Evolutionary conservation across 1,140 invertebrate genomes (phyloP).

Genomic region (Anoplophora glabripennis): DNA sequence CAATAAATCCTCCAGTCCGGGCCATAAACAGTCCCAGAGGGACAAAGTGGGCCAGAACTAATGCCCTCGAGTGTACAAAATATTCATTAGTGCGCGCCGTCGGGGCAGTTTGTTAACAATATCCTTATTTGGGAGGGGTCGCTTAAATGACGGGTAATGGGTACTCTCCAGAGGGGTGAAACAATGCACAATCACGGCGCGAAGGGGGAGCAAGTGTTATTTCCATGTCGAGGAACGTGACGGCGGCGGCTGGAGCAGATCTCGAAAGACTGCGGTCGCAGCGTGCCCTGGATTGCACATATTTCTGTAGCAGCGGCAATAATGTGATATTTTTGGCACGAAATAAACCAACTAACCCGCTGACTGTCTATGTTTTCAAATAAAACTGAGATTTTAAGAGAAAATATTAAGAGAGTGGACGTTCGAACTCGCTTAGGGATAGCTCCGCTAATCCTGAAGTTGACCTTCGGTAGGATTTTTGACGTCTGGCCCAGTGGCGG

Average conservation of each 20-base stretch:
- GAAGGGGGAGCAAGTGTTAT: conserved; percentile 41
- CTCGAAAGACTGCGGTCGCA: no score
- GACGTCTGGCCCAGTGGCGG: no score
- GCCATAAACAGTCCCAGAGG: conserved; percentile 32
- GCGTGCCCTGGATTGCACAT: no score
- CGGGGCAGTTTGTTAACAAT: conserved; percentile 43
- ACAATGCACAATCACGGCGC: conserved; percentile 47
- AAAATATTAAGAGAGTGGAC: no score
- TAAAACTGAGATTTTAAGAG: no score
- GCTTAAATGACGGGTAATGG: conserved; percentile 44
- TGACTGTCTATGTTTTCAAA: no score
- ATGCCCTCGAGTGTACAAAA: conserved; percentile 22
- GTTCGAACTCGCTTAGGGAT: no score
- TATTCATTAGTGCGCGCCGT: conserved; percentile 30
- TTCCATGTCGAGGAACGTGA: conserved; percentile 19
- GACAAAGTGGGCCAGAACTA: conserved; percentile 20
- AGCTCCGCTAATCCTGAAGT: no score
- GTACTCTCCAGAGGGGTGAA: conserved; percentile 36
- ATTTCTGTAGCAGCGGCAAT: no score
- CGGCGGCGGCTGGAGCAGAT: neutral
- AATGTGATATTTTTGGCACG: no score
- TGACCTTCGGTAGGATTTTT: no score
- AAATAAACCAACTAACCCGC: no score
- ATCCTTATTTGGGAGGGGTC: conserved; percentile 41
- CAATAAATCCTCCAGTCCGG: conserved; percentile 27